These are phyloP conservation scores for Thaleichthys pacificus DNA, from an alignment of 2,797 vertebrate species.

Conservation along the genomic window DNA sequence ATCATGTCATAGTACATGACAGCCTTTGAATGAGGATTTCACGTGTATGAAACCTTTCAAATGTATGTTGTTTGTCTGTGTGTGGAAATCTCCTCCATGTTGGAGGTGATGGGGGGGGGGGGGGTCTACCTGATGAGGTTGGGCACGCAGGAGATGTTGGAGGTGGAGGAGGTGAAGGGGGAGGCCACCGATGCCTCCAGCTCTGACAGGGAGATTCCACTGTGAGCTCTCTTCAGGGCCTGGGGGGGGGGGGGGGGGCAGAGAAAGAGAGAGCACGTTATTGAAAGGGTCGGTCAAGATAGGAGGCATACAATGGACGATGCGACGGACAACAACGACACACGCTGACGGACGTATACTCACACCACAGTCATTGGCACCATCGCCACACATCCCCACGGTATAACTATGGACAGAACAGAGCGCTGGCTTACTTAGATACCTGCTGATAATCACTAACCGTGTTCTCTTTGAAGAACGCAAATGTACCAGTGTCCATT, in stretches of 20 bases:
- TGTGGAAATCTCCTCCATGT: background rate
- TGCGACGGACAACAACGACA: background rate
- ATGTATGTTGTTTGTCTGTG: background rate
- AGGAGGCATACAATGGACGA: background rate
- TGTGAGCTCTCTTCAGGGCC: slow-evolving; percentile 95
- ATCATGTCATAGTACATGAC: background rate
- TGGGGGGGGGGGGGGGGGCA: slow-evolving; percentile 44
- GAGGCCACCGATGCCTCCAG: slow-evolving; percentile 97
- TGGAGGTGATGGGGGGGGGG: no score
- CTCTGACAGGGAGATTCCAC: slow-evolving; percentile 95
- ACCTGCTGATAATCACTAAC: background rate
- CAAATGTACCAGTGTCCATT: background rate
- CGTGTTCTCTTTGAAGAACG: background rate
- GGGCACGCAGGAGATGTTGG: slow-evolving; percentile 96
- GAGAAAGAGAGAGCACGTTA: background rate
- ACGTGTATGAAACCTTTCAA: background rate
- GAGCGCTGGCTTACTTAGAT: background rate
- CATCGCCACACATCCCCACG: slow-evolving; percentile 98
- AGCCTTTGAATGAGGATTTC: background rate
- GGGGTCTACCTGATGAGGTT: slow-evolving; percentile 88
- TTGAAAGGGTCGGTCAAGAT: background rate
- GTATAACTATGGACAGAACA: slow-evolving; percentile 81
- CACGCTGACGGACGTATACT: slow-evolving; percentile 62
- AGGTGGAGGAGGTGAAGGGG: slow-evolving; percentile 92
- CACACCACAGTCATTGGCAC: slow-evolving; percentile 98